A percentile compares a stretch with the other conserved stretches of the same genome.
These are phyloP conservation scores for Acleris emargana DNA, from an alignment of 2,888 invertebrate genomes.

Conservation along the genomic window DNA sequence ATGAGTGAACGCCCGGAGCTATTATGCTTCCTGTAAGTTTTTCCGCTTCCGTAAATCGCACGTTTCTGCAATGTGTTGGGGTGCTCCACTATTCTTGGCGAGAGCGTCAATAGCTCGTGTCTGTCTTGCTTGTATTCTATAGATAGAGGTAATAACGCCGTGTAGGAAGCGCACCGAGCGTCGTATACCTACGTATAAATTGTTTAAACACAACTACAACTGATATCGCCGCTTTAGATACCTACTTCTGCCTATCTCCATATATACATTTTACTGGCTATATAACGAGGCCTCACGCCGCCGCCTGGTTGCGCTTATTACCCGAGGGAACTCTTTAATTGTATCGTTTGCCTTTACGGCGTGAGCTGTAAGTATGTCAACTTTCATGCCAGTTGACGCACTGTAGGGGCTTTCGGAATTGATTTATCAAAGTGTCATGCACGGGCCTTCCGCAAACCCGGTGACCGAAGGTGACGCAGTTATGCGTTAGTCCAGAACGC, in stretches of 20 bases:
- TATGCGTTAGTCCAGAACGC: too few species aligned
- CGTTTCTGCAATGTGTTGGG: conserved; percentile 42
- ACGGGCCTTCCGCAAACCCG: too few species aligned
- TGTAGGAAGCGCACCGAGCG: conserved; percentile 47
- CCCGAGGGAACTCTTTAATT: conserved; percentile 12
- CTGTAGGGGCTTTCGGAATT: background rate
- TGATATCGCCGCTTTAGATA: conserved; percentile 10
- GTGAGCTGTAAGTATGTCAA: conserved; percentile 15
- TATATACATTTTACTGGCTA: background rate
- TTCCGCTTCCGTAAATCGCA: conserved; percentile 40
- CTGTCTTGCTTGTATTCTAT: conserved; percentile 31
- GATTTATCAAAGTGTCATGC: too few species aligned
- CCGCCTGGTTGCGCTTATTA: background rate
- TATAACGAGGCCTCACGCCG: background rate
- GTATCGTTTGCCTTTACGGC: conserved; percentile 3
- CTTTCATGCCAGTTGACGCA: conserved; percentile 19
- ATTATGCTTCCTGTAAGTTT: conserved; percentile 42
- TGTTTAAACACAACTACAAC: conserved; percentile 12
- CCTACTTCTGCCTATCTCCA: background rate
- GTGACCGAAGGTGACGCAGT: too few species aligned
- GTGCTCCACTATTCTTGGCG: conserved; percentile 47
- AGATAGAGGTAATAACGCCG: conserved; percentile 52
- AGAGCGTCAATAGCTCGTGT: conserved; percentile 44
- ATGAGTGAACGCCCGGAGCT: conserved; percentile 11
- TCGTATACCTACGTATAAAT: conserved; percentile 21